Conservation (phyloP, 2,888 invertebrate genomes). For the Eristalis arbustorum region DNA sequence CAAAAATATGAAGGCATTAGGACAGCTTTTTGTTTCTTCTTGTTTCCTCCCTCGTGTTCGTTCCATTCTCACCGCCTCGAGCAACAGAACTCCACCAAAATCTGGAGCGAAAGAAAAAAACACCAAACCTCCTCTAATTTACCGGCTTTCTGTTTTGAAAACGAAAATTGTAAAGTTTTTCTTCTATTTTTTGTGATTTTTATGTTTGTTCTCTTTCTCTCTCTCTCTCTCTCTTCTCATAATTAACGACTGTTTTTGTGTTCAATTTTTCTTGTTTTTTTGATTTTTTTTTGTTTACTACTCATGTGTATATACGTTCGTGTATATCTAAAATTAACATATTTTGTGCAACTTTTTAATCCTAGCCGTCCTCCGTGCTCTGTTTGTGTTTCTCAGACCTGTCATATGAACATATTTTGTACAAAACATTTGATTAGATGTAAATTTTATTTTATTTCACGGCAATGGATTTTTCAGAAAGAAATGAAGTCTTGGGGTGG, state of each 20-base stretch:
- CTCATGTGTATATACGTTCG: neutral
- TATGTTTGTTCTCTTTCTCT: neutral
- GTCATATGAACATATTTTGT: neutral
- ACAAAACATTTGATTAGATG: neutral
- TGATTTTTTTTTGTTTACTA: neutral
- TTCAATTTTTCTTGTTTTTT: constrained; percentile 12
- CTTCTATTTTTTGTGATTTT: neutral
- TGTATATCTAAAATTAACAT: neutral
- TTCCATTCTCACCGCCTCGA: too few relatives aligned
- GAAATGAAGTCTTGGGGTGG: neutral
- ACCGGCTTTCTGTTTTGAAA: constrained; percentile 12
- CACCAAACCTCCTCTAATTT: constrained; percentile 1
- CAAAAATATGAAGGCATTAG: too few relatives aligned
- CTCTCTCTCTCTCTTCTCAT: neutral
- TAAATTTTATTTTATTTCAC: neutral
- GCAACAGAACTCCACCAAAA: constrained; percentile 22
- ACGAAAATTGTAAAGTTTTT: constrained; percentile 58
- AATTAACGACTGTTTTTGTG: neutral
- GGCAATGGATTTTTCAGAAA: neutral
- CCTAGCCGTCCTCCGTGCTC: neutral
- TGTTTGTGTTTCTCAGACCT: neutral
- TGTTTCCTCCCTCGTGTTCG: too few relatives aligned
- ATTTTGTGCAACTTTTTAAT: neutral
- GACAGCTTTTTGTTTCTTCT: too few relatives aligned
- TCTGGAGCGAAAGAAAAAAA: constrained; percentile 25